phyloP scores from a whole-genome alignment of 2,113 vertebrate species.

The Apistogramma diplotaenia region DNA sequence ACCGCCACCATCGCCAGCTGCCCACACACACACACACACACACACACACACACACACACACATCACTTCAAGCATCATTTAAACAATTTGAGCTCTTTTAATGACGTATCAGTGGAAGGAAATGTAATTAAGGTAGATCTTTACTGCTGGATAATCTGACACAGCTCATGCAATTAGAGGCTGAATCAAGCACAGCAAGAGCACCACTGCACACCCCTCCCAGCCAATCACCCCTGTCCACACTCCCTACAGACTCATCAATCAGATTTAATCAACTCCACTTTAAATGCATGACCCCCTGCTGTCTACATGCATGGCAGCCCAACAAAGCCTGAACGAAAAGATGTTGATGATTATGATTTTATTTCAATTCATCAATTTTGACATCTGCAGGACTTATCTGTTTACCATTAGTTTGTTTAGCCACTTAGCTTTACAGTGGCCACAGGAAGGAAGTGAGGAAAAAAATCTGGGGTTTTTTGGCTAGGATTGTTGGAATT shows the following conservation, averaged over 20 bases:
- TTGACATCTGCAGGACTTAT: neutral
- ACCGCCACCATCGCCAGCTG: neutral
- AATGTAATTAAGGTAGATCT: constrained; percentile 19
- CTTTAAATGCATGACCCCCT: constrained; percentile 22
- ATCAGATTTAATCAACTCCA: constrained; percentile 57
- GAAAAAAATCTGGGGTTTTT: too few relatives aligned
- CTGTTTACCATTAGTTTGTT: neutral
- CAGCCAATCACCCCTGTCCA: neutral
- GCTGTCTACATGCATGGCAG: neutral
- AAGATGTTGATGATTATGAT: neutral
- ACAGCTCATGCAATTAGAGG: neutral
- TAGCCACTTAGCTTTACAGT: neutral
- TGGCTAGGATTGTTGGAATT: too few relatives aligned
- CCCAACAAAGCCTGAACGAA: neutral
- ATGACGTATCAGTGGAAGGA: constrained; percentile 2
- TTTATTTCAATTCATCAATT: neutral
- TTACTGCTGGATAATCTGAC: constrained; percentile 34
- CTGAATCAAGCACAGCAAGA: constrained; percentile 21
- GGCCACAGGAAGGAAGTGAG: neutral
- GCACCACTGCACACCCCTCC: neutral
- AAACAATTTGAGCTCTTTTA: neutral
- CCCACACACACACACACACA: neutral
- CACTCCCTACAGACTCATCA: constrained; percentile 39
- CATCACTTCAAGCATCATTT: neutral
- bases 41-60: neutral